phyloP scores from a whole-genome alignment of 2,113 vertebrate species.

The Serilophus lunatus region DNA sequence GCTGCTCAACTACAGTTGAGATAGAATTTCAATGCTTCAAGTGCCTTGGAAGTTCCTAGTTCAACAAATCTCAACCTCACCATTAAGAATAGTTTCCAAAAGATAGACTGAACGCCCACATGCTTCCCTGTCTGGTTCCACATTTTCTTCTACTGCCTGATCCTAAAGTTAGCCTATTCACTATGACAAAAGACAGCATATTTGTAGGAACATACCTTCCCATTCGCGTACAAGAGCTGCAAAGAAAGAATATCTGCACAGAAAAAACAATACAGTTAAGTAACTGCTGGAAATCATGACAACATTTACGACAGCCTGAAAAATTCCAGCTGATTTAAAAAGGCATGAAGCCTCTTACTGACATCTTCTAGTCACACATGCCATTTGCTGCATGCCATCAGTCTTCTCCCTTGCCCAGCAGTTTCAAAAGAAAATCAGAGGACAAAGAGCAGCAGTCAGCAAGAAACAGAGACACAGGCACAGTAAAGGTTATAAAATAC shows the following conservation, averaged over 20 bases:
- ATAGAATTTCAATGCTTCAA: background rate
- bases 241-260: background rate
- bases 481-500: background rate
- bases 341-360: background rate
- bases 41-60: background rate
- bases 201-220: background rate
- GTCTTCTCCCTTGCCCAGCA: background rate
- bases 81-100: background rate
- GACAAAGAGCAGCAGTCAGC: background rate
- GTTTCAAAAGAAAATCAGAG: background rate
- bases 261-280: background rate
- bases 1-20: background rate
- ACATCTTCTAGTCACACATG: rapidly evolving
- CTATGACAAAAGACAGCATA: background rate
- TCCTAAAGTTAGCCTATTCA: background rate
- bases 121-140: background rate
- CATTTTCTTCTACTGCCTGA: background rate
- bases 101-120: background rate
- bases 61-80: background rate
- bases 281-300: background rate
- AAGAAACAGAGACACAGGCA: background rate
- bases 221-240: background rate
- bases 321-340: background rate
- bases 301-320: background rate
- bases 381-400: background rate